These are phyloP conservation scores for Centroberyx gerrardi DNA, from an alignment of 2,797 vertebrate species.

Conservation along the genomic window DNA sequence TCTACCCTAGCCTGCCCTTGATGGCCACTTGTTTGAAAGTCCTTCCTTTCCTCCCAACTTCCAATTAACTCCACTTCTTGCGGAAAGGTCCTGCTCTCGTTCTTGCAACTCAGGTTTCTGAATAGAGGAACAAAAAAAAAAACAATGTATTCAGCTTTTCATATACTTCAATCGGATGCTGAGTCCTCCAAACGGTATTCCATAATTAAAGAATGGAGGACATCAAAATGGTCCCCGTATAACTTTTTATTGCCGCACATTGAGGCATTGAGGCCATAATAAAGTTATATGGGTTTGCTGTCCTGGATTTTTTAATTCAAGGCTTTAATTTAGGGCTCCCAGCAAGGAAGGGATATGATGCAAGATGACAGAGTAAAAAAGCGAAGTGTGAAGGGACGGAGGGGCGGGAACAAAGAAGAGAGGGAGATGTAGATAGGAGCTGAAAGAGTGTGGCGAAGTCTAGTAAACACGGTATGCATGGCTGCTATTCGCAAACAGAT, in stretches of 20 bases:
- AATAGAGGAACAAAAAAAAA: slow-evolving; percentile 13
- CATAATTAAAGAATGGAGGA: slow-evolving; percentile 60
- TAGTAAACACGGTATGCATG: slow-evolving; percentile 65
- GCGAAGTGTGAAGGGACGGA: slow-evolving; percentile 21
- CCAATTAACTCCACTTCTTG: slow-evolving; percentile 2
- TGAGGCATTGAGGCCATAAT: slow-evolving; percentile 64
- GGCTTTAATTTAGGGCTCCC: slow-evolving; percentile 65
- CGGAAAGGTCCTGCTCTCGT: not conserved
- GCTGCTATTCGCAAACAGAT: slow-evolving; percentile 59
- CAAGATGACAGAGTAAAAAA: slow-evolving; percentile 27
- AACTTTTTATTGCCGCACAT: slow-evolving; percentile 65
- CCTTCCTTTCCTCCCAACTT: slow-evolving; percentile 16
- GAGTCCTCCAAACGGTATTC: slow-evolving; percentile 51
- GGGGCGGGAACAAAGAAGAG: slow-evolving; percentile 35
- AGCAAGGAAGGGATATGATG: slow-evolving; percentile 55
- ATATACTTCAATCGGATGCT: slow-evolving; percentile 23
- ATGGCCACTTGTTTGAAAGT: slow-evolving; percentile 19
- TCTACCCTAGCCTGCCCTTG: too few relatives aligned
- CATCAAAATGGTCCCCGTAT: slow-evolving; percentile 60
- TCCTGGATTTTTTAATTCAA: slow-evolving; percentile 63
- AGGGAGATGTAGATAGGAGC: not conserved
- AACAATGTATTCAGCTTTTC: slow-evolving; percentile 29
- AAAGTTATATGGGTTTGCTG: slow-evolving; percentile 66
- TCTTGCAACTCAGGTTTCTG: not conserved
- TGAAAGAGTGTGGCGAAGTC: slow-evolving; percentile 1